Conservation (phyloP, 1,140 invertebrate species). For the Pogonognathellus flavescens region DNA sequence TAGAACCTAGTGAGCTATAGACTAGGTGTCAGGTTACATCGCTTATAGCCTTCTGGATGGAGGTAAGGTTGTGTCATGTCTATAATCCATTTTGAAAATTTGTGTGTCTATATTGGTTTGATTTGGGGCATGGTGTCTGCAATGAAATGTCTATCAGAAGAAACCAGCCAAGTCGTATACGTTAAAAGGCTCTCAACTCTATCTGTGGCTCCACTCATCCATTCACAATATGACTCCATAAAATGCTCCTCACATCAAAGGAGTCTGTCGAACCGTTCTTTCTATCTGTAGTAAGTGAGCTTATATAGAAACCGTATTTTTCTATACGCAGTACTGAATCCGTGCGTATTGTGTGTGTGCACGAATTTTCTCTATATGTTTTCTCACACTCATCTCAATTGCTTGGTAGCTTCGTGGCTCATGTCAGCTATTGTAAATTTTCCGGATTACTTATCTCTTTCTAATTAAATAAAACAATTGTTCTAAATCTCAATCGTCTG, state of each 20-base stretch:
- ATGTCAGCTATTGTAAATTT: background rate
- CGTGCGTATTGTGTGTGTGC: background rate
- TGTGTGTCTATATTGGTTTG: background rate
- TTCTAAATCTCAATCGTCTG: too few species aligned
- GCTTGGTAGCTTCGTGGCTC: conserved; percentile 7
- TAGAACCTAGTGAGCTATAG: background rate
- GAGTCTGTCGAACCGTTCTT: conserved; percentile 40
- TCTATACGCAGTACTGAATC: too few species aligned
- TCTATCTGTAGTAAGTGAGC: conserved; percentile 16
- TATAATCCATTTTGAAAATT: conserved; percentile 29
- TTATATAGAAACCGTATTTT: background rate
- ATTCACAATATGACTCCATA: conserved; percentile 46
- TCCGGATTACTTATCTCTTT: too few species aligned
- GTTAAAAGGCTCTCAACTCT: conserved; percentile 42
- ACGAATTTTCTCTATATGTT: background rate
- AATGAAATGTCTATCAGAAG: conserved; percentile 17
- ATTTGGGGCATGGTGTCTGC: conserved; percentile 1
- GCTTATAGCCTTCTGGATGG: conserved; percentile 18
- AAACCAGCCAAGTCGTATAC: background rate
- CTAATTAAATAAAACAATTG: too few species aligned
- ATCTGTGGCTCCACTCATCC: conserved; percentile 22
- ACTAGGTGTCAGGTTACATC: conserved; percentile 8
- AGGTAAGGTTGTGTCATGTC: conserved; percentile 6
- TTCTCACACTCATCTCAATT: conserved; percentile 35
- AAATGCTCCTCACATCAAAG: conserved; percentile 48